These are phyloP conservation scores for Meteorus colon DNA, from an alignment of 2,888 invertebrate species.

Conservation along the genomic window DNA sequence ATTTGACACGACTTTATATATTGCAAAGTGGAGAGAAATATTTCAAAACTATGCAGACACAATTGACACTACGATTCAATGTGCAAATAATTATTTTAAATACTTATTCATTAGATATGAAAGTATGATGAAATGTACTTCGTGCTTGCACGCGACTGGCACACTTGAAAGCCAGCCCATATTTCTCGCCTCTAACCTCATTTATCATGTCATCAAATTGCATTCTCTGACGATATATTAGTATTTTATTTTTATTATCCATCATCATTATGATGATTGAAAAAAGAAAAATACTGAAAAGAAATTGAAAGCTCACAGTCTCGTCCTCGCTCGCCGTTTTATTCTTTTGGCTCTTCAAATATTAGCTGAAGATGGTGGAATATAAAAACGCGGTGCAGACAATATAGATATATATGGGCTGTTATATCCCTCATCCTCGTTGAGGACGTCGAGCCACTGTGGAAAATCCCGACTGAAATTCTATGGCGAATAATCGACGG, in stretches of 20 bases:
- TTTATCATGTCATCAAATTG: neutral
- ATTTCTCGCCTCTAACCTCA: slow-evolving; percentile 16
- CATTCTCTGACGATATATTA: neutral
- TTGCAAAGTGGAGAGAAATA: neutral
- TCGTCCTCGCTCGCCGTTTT: neutral
- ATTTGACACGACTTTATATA: neutral
- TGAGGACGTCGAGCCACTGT: neutral
- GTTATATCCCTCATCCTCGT: neutral
- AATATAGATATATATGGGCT: neutral
- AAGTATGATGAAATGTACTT: neutral
- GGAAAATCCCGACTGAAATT: slow-evolving; percentile 61
- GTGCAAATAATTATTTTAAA: neutral
- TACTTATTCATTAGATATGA: neutral
- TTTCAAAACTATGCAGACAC: slow-evolving; percentile 11
- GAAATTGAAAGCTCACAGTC: neutral
- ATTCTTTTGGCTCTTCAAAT: slow-evolving; percentile 64
- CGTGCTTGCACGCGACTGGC: slow-evolving; percentile 23
- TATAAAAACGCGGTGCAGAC: neutral
- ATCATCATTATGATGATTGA: neutral
- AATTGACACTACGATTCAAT: neutral
- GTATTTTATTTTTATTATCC: neutral
- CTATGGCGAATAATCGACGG: slow-evolving; percentile 69
- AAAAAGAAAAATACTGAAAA: neutral
- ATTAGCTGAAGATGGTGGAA: slow-evolving; percentile 64
- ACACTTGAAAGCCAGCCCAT: slow-evolving; percentile 4